Conservation (phyloP, 2,888 invertebrate species). For the Stenichneumon culpator region DNA sequence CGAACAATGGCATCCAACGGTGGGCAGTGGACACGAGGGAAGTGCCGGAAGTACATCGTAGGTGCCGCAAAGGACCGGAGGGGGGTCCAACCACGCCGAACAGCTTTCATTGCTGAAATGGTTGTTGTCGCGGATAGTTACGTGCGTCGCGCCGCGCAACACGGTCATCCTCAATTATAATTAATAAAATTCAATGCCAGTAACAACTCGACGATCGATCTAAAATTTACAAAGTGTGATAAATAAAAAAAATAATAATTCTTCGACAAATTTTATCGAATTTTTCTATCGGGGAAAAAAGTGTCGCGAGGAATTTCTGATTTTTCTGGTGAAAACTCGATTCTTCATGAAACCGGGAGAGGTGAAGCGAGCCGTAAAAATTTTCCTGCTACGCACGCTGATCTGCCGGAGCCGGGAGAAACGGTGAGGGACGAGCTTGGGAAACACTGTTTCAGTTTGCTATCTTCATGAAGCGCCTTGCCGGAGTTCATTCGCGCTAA, state of each 20-base stretch:
- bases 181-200: not conserved
- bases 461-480: conserved; percentile 31
- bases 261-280: not conserved
- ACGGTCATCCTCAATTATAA: conserved; percentile 6
- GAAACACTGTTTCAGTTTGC: conserved; percentile 9
- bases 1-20: conserved; percentile 79
- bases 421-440: conserved; percentile 72
- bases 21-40: conserved; percentile 54
- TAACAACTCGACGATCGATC: not conserved
- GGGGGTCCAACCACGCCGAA: conserved; percentile 74
- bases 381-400: conserved; percentile 77
- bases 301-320: conserved; percentile 19
- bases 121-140: conserved; percentile 78
- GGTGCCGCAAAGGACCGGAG: conserved; percentile 74
- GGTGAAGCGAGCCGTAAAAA: conserved; percentile 76
- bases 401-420: conserved; percentile 78
- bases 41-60: conserved; percentile 76
- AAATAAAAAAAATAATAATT: conserved; percentile 1
- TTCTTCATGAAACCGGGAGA: conserved; percentile 79
- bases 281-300: not conserved
- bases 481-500: conserved; percentile 49
- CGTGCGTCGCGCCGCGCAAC: conserved; percentile 34
- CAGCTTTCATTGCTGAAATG: conserved; percentile 82
- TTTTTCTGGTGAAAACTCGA: conserved; percentile 13
- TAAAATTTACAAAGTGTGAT: not conserved